Conservation (phyloP, 2,888 invertebrate genomes). For the Bombylius major region DNA sequence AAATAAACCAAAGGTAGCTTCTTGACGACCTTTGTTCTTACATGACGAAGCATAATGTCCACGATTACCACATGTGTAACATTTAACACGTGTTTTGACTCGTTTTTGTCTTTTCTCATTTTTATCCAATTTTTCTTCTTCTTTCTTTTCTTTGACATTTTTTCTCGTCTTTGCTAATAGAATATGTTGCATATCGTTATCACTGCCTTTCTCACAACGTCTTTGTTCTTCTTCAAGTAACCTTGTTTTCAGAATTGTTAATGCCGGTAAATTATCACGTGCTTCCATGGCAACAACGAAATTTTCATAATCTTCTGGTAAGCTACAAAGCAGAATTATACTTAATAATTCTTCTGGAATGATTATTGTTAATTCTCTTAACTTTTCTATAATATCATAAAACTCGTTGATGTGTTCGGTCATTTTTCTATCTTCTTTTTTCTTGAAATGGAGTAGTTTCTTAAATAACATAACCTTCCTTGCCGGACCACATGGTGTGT, state of each 20-base stretch:
- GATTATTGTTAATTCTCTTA: not conserved
- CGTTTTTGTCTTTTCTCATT: too few relatives aligned
- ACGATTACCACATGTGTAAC: too few relatives aligned
- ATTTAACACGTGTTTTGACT: too few relatives aligned
- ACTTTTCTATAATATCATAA: slow-evolving; percentile 4
- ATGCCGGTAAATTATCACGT: slow-evolving; percentile 8
- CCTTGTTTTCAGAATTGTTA: slow-evolving; percentile 4
- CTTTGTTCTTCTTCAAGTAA: slow-evolving; percentile 6
- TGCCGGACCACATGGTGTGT: slow-evolving; percentile 8
- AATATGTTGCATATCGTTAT: not conserved
- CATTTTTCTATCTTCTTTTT: too few relatives aligned
- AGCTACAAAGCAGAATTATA: slow-evolving; percentile 6
- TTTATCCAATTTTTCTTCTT: not conserved
- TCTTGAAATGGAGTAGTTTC: slow-evolving; percentile 5
- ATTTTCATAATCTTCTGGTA: slow-evolving; percentile 3
- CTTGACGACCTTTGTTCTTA: too few relatives aligned
- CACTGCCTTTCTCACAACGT: not conserved
- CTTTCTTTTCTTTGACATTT: not conserved
- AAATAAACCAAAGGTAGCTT: too few relatives aligned
- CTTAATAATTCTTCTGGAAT: slow-evolving; percentile 6
- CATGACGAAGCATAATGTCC: too few relatives aligned
- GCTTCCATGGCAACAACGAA: slow-evolving; percentile 10
- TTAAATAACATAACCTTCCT: slow-evolving; percentile 11
- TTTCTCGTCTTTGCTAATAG: not conserved
- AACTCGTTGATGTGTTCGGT: slow-evolving; percentile 8